Percentiles rank a stretch among this genome's conserved stretches.
Evolutionary conservation across 2,888 invertebrate genomes (phyloP).

Genomic region (Sceliomorpha sp.): DNA sequence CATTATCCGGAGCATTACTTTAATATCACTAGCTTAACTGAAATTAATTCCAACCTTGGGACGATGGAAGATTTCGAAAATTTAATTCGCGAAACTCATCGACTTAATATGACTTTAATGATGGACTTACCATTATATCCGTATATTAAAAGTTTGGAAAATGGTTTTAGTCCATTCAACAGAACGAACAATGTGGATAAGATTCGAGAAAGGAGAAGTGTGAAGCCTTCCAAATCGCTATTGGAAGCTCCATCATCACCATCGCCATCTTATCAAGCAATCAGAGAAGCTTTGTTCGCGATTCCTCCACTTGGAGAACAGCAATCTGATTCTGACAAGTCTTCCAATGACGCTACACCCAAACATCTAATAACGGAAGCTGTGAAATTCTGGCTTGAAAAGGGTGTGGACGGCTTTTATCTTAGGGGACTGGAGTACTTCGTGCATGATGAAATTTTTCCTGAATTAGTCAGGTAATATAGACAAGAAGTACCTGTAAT

Average conservation of each 20-base stretch:
- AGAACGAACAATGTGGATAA: slow-evolving; percentile 38
- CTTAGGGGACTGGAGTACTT: slow-evolving; percentile 89
- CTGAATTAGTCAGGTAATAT: slow-evolving; percentile 81
- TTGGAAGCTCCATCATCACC: slow-evolving; percentile 40
- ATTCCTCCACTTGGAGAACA: slow-evolving; percentile 46
- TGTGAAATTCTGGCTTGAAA: slow-evolving; percentile 85
- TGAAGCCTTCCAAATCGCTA: slow-evolving; percentile 21
- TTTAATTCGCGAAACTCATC: slow-evolving; percentile 84
- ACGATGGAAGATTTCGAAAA: slow-evolving; percentile 85
- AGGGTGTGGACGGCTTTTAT: slow-evolving; percentile 94
- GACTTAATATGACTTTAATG: slow-evolving; percentile 87
- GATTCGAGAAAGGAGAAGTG: slow-evolving; percentile 57
- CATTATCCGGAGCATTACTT: slow-evolving; percentile 88
- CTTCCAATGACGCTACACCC: slow-evolving; percentile 37
- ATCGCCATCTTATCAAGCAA: slow-evolving; percentile 56
- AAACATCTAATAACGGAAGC: slow-evolving; percentile 72
- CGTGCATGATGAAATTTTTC: slow-evolving; percentile 83
- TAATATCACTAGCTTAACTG: slow-evolving; percentile 84
- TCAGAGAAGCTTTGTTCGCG: slow-evolving; percentile 57
- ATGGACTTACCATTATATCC: slow-evolving; percentile 88
- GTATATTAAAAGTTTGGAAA: slow-evolving; percentile 75
- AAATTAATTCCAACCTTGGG: slow-evolving; percentile 87
- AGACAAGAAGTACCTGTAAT: no score
- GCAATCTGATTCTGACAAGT: slow-evolving; percentile 42
- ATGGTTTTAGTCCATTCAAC: slow-evolving; percentile 9